Base-by-base conservation (phyloP, 1,140 invertebrate genomes). In the Solenopsis fugax region DNA sequence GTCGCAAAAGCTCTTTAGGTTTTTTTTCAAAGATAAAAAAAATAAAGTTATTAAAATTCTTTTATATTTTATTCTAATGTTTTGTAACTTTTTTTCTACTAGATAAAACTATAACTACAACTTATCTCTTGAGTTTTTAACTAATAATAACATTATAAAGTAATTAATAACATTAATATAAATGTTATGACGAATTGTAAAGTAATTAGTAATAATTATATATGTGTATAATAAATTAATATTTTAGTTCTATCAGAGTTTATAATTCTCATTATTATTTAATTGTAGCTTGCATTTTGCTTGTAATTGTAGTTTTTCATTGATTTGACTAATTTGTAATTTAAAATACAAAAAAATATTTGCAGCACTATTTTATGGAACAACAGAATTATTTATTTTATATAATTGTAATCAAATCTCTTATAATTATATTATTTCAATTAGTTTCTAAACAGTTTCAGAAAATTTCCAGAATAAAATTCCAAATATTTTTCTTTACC, bases 401-500 rank as follows among this genome's bases (percentile, higher is more conserved):
- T 13, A 12, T 45, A n/a, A 41, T 78, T 48, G 48, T 34, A 50
- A 77, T 24, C 4, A 73, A 73, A 73, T 34, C 10, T 37, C 2
- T 62, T 21, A n/a, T n/a, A 56, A 75, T 37, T 73, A 50, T 73
- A 56, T 41, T 41, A 73, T 1, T 34, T 16, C 34, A 24, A 56
- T n/a, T 75, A 56, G 12, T 24, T 24, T 24, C 10, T n/a, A 18
- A 45, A 18, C 34, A 37, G 18, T 13, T 29, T 64, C 34, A n/a
- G 5, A 64, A 34, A 3, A 29, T 45, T 54, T 71, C 1, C 9
- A 6, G 0, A 54, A 0, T n/a, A 45, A 29, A 29, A 29, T 29
- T 29, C 29, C 29, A 29, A 29, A 29, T 29, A 29, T 29, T 29
- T 16, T 1, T 45, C 9, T 29, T 45, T 0, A 45, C 16, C 0